These are phyloP conservation scores for Candoia aspera DNA, from an alignment of 2,113 vertebrate genomes.

Conservation along the genomic window DNA sequence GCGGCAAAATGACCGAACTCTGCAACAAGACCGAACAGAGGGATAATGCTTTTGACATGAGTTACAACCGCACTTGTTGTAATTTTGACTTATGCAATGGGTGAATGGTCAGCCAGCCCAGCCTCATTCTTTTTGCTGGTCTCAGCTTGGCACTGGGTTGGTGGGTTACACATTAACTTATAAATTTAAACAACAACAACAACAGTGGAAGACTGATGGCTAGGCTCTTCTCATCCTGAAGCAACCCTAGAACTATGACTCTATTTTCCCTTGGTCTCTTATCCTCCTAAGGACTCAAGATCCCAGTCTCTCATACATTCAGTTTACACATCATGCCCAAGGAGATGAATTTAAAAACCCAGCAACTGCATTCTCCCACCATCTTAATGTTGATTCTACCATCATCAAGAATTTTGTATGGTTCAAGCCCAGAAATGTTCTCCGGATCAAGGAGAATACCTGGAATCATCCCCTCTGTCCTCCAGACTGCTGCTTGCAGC, in stretches of 20 bases:
- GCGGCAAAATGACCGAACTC: background rate
- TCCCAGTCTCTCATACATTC: too few species aligned
- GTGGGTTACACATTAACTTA: background rate
- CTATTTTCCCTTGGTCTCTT: background rate
- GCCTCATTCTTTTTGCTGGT: background rate
- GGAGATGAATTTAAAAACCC: background rate
- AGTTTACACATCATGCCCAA: background rate
- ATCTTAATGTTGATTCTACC: background rate
- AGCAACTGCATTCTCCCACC: background rate
- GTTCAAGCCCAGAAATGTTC: too few species aligned
- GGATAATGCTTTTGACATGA: conserved; percentile 10
- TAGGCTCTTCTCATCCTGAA: too few species aligned
- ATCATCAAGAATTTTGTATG: background rate
- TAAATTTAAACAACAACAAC: background rate
- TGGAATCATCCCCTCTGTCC: too few species aligned
- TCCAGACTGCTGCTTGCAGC: too few species aligned
- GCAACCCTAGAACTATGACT: background rate
- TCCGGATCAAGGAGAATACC: too few species aligned
- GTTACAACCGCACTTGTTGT: conserved; percentile 21
- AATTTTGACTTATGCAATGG: conserved; percentile 3
- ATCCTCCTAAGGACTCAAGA: too few species aligned
- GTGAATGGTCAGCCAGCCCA: background rate
- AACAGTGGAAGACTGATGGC: background rate
- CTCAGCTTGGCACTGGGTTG: conserved; percentile 10
- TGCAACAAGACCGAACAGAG: conserved; percentile 22